Conservation (phyloP, 2,888 invertebrate genomes). For the Chymomyza amoena region DNA sequence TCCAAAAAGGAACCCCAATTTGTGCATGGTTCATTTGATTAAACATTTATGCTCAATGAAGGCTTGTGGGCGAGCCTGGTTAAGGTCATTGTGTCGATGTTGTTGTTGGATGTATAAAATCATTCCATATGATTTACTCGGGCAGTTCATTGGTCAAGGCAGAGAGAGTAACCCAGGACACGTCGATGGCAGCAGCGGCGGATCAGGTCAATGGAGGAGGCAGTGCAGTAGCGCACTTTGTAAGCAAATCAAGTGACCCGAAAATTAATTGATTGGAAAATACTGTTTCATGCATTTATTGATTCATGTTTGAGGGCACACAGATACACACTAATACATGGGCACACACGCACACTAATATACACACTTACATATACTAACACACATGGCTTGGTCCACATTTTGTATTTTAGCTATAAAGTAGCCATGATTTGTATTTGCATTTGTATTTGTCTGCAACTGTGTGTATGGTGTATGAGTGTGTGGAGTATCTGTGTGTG, state of each 20-base stretch:
- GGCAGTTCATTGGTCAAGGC: constrained; percentile 64
- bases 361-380: background rate
- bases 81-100: constrained; percentile 9
- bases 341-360: background rate
- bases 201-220: background rate
- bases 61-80: constrained; percentile 7
- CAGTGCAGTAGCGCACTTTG: constrained; percentile 43
- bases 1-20: constrained; percentile 61
- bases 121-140: constrained; percentile 69
- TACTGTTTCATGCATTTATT: constrained; percentile 75
- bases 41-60: constrained; percentile 64
- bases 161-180: constrained; percentile 43
- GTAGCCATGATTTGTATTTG: background rate
- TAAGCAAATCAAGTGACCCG: constrained; percentile 70
- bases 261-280: constrained; percentile 75
- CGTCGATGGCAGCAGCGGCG: background rate
- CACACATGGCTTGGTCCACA: background rate
- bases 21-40: constrained; percentile 70
- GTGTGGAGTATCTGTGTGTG: background rate
- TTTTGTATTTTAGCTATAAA: constrained; percentile 2
- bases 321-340: background rate
- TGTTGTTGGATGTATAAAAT: constrained; percentile 47
- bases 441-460: background rate
- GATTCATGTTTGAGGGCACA: constrained; percentile 56
- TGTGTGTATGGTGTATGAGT: background rate